These are phyloP conservation scores for Stenchaetothrips biformis DNA, from an alignment of 2,888 invertebrate genomes.

Conservation along the genomic window DNA sequence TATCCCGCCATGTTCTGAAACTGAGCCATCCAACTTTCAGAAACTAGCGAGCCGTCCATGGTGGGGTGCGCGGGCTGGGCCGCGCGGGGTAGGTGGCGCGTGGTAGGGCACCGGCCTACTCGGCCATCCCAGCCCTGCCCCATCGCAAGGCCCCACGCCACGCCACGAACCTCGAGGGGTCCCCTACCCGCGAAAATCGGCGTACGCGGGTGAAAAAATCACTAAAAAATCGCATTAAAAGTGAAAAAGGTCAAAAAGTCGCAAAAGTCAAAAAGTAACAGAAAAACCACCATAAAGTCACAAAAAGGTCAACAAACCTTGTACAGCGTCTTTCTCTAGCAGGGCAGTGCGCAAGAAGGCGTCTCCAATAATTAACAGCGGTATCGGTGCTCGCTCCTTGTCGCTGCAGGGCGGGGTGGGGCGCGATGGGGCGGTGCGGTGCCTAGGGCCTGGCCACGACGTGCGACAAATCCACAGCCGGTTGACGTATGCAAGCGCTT, in stretches of 20 bases:
- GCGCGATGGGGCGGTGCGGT: neutral
- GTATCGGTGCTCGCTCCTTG: neutral
- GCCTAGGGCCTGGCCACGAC: neutral
- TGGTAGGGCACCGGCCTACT: neutral
- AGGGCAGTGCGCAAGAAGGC: too few relatives aligned
- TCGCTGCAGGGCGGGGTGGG: neutral
- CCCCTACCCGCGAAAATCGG: too few relatives aligned
- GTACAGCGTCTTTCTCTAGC: too few relatives aligned
- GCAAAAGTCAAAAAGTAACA: too few relatives aligned
- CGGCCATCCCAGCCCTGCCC: neutral
- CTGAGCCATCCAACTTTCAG: constrained; percentile 21
- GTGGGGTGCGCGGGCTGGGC: neutral
- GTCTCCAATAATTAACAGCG: neutral
- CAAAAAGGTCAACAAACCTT: too few relatives aligned
- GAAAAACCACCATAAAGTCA: too few relatives aligned
- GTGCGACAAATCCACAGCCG: constrained; percentile 24
- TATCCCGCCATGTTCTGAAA: neutral
- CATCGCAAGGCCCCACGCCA: neutral
- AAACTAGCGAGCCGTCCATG: constrained; percentile 1
- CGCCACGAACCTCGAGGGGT: too few relatives aligned
- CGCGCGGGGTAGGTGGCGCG: too few relatives aligned
- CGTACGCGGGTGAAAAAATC: too few relatives aligned
- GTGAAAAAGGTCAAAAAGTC: too few relatives aligned
- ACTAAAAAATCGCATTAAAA: too few relatives aligned
- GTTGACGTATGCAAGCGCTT: constrained; percentile 22